Conservation (phyloP, 2,888 invertebrate genomes). For the Margaritifera margaritifera region DNA sequence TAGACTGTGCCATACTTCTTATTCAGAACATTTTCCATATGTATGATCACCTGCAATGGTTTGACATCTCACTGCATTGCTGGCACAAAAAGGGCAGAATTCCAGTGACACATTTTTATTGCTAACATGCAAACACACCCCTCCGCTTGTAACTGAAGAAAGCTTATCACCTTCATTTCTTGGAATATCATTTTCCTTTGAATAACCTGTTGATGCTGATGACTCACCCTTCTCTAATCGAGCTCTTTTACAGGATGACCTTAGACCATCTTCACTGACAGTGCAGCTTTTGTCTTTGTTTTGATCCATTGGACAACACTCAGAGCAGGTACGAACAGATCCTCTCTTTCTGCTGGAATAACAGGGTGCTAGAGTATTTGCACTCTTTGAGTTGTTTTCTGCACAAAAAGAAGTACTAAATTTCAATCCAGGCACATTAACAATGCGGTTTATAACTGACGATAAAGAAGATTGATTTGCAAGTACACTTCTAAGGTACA, state of each 20-base stretch:
- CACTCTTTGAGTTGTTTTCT: not conserved
- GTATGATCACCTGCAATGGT: constrained; percentile 35
- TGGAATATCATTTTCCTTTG: too few relatives aligned
- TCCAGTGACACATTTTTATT: constrained; percentile 46
- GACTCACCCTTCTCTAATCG: too few relatives aligned
- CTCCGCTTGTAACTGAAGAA: constrained; percentile 17
- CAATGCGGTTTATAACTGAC: constrained; percentile 37
- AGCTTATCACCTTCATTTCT: not conserved
- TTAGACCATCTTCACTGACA: too few relatives aligned
- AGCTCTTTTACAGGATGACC: too few relatives aligned
- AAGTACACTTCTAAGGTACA: constrained; percentile 48
- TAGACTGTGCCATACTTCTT: not conserved
- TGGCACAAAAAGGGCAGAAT: constrained; percentile 43
- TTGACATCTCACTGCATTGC: constrained; percentile 29
- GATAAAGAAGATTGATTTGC: constrained; percentile 49
- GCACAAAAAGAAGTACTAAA: constrained; percentile 35
- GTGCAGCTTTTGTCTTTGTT: constrained; percentile 7
- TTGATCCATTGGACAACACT: constrained; percentile 6
- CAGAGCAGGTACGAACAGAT: too few relatives aligned
- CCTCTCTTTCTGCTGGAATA: too few relatives aligned
- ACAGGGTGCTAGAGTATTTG: too few relatives aligned
- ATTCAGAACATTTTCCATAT: constrained; percentile 20
- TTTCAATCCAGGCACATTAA: constrained; percentile 40
- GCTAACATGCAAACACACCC: constrained; percentile 50
- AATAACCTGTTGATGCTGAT: too few relatives aligned